A percentile compares a stretch with the other conserved stretches of the same genome.
These are phyloP conservation scores for Sus cebifrons DNA, from an alignment of 2,797 vertebrate genomes.

Conservation along the genomic window DNA sequence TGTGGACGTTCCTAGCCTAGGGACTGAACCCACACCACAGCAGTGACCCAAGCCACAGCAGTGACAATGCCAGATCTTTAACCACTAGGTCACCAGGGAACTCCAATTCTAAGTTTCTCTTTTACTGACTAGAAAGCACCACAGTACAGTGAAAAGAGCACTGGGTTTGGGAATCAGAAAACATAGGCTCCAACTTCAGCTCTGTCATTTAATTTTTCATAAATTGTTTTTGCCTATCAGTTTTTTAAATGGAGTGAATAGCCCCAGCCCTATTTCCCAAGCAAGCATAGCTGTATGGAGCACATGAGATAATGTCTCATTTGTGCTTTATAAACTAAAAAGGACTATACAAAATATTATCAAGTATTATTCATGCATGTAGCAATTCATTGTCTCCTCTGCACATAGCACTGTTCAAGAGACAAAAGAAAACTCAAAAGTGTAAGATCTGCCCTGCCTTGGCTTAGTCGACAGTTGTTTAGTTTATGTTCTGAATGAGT, in stretches of 20 bases:
- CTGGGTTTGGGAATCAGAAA: slow-evolving; percentile 19
- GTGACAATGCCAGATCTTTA: too few species aligned
- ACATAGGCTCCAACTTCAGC: background rate
- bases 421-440: slow-evolving; percentile 46
- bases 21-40: too few species aligned
- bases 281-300: background rate
- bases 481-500: slow-evolving; percentile 61
- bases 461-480: slow-evolving; percentile 70
- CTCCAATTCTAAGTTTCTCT: slow-evolving; percentile 4
- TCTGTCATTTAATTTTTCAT: slow-evolving; percentile 32
- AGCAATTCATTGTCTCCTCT: slow-evolving; percentile 58
- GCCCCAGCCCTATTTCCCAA: slow-evolving; percentile 43
- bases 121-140: slow-evolving; percentile 27
- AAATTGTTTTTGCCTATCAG: slow-evolving; percentile 8
- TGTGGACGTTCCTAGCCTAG: too few species aligned
- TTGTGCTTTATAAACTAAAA: slow-evolving; percentile 59
- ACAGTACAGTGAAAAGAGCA: background rate
- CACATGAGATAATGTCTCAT: slow-evolving; percentile 59
- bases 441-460: slow-evolving; percentile 29
- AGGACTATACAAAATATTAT: background rate
- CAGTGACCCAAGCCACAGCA: too few species aligned
- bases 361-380: slow-evolving; percentile 34
- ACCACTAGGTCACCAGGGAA: too few species aligned
- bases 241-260: slow-evolving; percentile 39
- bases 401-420: slow-evolving; percentile 2